These are phyloP conservation scores for Heliconius aoede DNA, from an alignment of 2,888 invertebrate genomes.

Conservation along the genomic window DNA sequence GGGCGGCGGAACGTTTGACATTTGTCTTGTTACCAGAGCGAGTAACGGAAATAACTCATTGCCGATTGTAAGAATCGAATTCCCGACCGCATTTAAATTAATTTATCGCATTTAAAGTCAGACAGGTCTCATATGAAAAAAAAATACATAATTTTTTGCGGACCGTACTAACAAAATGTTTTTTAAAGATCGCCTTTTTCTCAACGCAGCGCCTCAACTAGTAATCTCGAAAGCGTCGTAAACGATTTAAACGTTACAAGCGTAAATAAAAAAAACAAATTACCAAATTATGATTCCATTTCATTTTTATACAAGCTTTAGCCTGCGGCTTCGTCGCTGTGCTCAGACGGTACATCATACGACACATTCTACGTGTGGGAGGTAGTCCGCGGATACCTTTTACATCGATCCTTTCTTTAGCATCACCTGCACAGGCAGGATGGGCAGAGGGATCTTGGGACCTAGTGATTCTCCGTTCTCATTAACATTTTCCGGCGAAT, in stretches of 20 bases:
- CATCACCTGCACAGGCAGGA: not conserved
- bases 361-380: too few relatives aligned
- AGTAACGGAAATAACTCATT: too few relatives aligned
- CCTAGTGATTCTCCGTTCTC: not conserved
- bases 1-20: too few relatives aligned
- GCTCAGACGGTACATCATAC: too few relatives aligned
- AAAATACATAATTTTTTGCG: not conserved
- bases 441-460: not conserved
- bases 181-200: constrained; percentile 2
- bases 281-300: constrained; percentile 2
- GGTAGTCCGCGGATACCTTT: too few relatives aligned
- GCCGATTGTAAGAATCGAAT: too few relatives aligned
- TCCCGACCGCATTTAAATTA: too few relatives aligned
- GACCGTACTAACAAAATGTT: constrained; percentile 1
- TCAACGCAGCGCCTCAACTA: constrained; percentile 14
- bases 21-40: too few relatives aligned
- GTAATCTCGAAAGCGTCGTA: constrained; percentile 19
- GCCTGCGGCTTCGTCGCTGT: not conserved
- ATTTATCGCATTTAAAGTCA: not conserved
- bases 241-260: constrained; percentile 14
- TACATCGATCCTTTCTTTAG: not conserved
- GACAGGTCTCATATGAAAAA: not conserved
- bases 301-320: not conserved
- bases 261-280: not conserved
- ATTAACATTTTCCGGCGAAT: too few relatives aligned